Base-by-base conservation (phyloP, 2,888 invertebrate genomes). In the Schizaphis graminum region DNA sequence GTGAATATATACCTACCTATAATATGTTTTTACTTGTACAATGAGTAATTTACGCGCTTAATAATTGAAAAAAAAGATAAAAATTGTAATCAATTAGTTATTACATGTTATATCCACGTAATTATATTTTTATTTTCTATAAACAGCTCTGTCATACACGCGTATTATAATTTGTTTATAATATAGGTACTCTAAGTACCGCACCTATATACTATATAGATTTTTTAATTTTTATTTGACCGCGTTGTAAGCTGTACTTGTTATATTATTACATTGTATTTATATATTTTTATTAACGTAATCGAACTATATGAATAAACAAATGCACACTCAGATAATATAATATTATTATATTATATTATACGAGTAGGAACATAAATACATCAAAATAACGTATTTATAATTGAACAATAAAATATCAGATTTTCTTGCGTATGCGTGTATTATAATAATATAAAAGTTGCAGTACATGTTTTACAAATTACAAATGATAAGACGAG, bases 401-500 rank as follows among this genome's bases (percentile, higher is more conserved):
- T 89, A 89, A 89, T 89, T 89, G 57, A 89, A 89, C 61, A 89
- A 89, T 89, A 89, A 89, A 89, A 89, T 41, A 89, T 89, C 44
- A 8, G 61, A 61, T 49, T 77, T 90, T 89, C 67, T 13, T 28
- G 47, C 21, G 8, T 77, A 77, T 24, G 21, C 77, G 35, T 35
- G 35, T 77, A 53, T 67, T 67, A 49, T 53, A 67, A 89, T 56
- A 89, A 56, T 90, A 61, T 90, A 90, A 90, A 90, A 91, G 47
- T 49, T 35, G 91, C 35, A 35, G 90, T 41, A 56, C 91, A 16
- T 41, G 91, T 67, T 91, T 91, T 77, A 91, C 91, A 49, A 77
- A 77, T 49, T 77, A 91, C 91, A 49, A 77, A 77, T 77, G 77
- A 77, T 77, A 91, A 77, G 49, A 35, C 11, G 10, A 91, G 41